Conservation (phyloP, 2,888 invertebrate species). For the Cataglyphis altisquamis region DNA sequence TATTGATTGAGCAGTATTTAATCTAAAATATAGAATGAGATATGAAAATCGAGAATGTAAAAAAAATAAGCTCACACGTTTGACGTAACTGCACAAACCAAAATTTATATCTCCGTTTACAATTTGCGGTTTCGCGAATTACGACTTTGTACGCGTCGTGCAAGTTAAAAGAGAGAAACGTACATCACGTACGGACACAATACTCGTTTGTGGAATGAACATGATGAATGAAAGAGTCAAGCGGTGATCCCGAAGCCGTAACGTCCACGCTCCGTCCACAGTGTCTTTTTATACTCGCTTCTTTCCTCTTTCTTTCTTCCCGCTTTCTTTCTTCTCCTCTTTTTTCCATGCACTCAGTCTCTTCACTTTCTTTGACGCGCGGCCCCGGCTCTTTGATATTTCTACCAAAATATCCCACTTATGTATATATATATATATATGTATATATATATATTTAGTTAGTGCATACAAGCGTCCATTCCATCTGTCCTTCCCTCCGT, state of each 20-base stretch:
- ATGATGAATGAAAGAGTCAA: conserved; percentile 76
- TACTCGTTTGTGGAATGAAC: conserved; percentile 66
- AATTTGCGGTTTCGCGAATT: conserved; percentile 46
- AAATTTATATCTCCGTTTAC: conserved; percentile 51
- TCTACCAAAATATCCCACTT: conserved; percentile 83
- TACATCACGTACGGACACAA: conserved; percentile 66
- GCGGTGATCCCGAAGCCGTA: conserved; percentile 74
- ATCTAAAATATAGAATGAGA: neutral
- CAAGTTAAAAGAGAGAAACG: conserved; percentile 33
- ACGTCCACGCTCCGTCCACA: conserved; percentile 74
- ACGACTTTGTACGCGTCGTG: conserved; percentile 27
- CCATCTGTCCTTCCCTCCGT: conserved; percentile 49
- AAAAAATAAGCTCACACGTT: conserved; percentile 1
- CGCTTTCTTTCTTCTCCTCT: conserved; percentile 58
- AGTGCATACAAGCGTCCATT: conserved; percentile 64
- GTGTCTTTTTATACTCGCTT: conserved; percentile 66
- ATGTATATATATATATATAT: neutral
- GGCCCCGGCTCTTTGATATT: conserved; percentile 83
- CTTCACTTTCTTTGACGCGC: conserved; percentile 80
- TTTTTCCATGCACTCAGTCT: conserved; percentile 48
- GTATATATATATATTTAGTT: conserved; percentile 50
- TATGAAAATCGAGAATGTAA: neutral
- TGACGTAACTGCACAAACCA: conserved; percentile 13
- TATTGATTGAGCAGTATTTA: neutral
- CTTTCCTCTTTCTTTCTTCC: conserved; percentile 53